These are phyloP conservation scores for Burhinus bistriatus DNA, from an alignment of 2,113 vertebrate genomes.

Conservation along the genomic window DNA sequence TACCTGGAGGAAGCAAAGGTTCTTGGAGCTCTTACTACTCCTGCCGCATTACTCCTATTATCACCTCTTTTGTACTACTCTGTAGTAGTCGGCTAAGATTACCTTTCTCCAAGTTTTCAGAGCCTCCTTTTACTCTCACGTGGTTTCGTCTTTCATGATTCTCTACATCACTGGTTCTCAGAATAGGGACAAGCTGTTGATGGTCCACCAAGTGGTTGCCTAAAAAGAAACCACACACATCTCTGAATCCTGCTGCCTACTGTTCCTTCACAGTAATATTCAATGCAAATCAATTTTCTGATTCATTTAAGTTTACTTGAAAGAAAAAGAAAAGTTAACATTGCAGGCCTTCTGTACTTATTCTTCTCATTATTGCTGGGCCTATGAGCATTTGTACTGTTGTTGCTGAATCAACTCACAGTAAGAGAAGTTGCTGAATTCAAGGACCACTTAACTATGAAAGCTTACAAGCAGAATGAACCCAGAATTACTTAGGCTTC, in stretches of 20 bases:
- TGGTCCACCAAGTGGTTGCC: slow-evolving; percentile 48
- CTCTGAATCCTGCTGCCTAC: background rate
- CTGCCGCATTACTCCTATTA: background rate
- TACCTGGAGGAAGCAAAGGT: background rate
- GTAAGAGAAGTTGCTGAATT: background rate
- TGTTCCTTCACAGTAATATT: background rate
- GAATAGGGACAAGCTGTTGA: slow-evolving; percentile 23
- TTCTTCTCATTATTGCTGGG: background rate
- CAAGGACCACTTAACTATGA: background rate
- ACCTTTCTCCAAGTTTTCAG: slow-evolving; percentile 65
- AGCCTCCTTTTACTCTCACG: slow-evolving; percentile 34
- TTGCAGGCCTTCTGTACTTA: background rate
- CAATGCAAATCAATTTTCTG: background rate
- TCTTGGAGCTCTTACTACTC: background rate
- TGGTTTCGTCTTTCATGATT: slow-evolving; percentile 43
- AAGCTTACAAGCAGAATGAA: background rate
- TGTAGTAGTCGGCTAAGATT: background rate
- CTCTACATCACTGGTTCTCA: slow-evolving; percentile 32
- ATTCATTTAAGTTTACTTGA: background rate
- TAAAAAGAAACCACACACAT: slow-evolving; percentile 4
- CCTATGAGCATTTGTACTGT: background rate
- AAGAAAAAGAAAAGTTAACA: background rate
- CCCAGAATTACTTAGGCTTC: background rate
- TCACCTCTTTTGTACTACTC: background rate
- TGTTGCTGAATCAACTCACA: background rate